A percentile compares a stretch with the other conserved stretches of the same genome.
Conservation (phyloP, 2,113 vertebrate species). For the Eulemur macaco region DNA sequence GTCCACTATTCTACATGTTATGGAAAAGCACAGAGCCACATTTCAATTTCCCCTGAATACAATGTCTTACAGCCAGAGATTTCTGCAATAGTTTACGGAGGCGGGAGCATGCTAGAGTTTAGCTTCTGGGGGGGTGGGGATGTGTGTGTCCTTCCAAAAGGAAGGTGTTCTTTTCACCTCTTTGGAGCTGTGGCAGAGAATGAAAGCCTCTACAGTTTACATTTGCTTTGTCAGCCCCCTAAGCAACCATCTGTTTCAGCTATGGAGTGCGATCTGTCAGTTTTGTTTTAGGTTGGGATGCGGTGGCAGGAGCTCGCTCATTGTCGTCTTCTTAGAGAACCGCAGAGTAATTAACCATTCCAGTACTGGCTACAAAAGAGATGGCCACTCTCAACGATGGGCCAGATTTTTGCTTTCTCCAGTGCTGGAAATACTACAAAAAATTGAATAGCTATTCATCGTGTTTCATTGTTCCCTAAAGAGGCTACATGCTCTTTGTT, state of each 20-base stretch:
- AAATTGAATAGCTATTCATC: slow-evolving; percentile 72
- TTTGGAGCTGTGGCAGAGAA: slow-evolving; percentile 42
- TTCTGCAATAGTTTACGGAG: slow-evolving; percentile 32
- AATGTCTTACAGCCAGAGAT: background rate
- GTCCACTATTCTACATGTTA: background rate
- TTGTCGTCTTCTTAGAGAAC: slow-evolving; percentile 61
- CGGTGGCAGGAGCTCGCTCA: slow-evolving; percentile 62
- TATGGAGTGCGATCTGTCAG: slow-evolving; percentile 68
- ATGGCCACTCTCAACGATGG: slow-evolving; percentile 55
- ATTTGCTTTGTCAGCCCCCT: slow-evolving; percentile 67
- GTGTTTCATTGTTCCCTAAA: slow-evolving; percentile 64
- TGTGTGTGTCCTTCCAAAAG: background rate
- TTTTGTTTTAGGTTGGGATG: slow-evolving; percentile 69
- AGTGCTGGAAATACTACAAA: slow-evolving; percentile 69
- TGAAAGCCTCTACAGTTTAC: slow-evolving; percentile 69
- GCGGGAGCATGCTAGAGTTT: background rate
- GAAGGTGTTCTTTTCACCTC: slow-evolving; percentile 73
- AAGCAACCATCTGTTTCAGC: slow-evolving; percentile 79
- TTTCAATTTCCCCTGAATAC: slow-evolving; percentile 24
- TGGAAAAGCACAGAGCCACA: background rate
- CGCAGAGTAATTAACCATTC: slow-evolving; percentile 70
- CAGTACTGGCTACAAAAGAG: slow-evolving; percentile 61
- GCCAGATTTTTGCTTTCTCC: slow-evolving; percentile 68
- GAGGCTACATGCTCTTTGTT: slow-evolving; percentile 67
- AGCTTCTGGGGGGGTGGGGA: background rate